Percentiles rank a stretch among this genome's conserved stretches.
Conservation (phyloP, 2,113 vertebrate genomes). For the Melierax canorus region DNA sequence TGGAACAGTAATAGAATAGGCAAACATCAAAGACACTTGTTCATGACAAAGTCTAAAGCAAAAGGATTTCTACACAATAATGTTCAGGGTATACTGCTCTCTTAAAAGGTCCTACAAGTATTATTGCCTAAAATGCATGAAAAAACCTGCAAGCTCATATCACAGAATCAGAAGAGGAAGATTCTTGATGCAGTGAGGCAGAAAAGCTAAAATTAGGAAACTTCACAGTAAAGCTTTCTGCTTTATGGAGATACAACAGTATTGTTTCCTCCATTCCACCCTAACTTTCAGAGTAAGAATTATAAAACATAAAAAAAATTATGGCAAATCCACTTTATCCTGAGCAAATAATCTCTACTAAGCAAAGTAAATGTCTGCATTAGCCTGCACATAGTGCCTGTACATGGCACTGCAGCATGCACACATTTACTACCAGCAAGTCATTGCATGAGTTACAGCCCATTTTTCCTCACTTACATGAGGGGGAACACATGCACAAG, state of each 20-base stretch:
- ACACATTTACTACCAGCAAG: background rate
- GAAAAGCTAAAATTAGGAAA: background rate
- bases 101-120: background rate
- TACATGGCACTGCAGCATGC: accelerated
- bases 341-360: background rate
- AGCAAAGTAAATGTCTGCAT: background rate
- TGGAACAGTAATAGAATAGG: background rate
- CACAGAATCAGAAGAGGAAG: background rate
- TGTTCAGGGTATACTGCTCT: background rate
- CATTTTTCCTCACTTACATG: background rate
- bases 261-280: background rate
- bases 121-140: background rate
- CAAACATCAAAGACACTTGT: background rate
- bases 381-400: background rate
- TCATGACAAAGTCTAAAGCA: background rate
- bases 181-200: background rate
- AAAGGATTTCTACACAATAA: background rate
- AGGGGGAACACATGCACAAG: background rate
- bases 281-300: background rate
- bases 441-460: background rate
- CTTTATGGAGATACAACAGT: background rate
- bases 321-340: background rate
- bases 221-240: background rate
- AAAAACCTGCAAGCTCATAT: background rate
- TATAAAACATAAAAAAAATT: background rate